phyloP scores from a whole-genome alignment of 2,888 invertebrate genomes.

The Ernsta delagoae region DNA sequence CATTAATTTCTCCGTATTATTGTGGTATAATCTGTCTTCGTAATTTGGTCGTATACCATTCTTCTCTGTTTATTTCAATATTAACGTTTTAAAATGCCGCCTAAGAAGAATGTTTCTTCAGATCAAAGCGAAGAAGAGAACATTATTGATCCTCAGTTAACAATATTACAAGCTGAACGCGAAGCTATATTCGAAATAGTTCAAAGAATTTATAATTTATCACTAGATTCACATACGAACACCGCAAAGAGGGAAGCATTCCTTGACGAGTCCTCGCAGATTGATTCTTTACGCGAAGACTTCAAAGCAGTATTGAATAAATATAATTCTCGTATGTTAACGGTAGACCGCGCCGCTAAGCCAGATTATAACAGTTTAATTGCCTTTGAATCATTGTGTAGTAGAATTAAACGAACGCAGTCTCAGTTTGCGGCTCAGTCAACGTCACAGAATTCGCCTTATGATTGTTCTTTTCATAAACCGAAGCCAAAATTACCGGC shows the following conservation, averaged over 20 bases:
- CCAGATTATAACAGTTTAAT: constrained; percentile 18
- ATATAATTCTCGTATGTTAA: constrained; percentile 14
- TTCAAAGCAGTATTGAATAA: neutral
- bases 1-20: neutral
- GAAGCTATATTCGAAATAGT: neutral
- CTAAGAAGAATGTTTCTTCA: neutral
- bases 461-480: neutral
- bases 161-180: neutral
- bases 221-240: neutral
- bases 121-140: neutral
- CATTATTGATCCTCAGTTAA: neutral
- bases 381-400: constrained; percentile 7
- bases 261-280: constrained; percentile 2
- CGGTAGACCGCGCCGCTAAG: constrained; percentile 5
- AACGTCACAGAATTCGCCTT: constrained; percentile 4
- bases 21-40: too few species aligned
- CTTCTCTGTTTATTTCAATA: too few species aligned
- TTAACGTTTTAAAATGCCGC: neutral
- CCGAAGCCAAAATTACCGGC: constrained; percentile 17
- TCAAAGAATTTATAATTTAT: constrained; percentile 2
- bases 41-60: too few species aligned
- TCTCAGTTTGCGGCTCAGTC: constrained; percentile 1
- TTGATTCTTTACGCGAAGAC: constrained; percentile 1
- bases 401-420: constrained; percentile 16
- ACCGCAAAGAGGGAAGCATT: constrained; percentile 1